These are phyloP conservation scores for Fregetta grallaria DNA, from an alignment of 2,113 vertebrate genomes.

Conservation along the genomic window DNA sequence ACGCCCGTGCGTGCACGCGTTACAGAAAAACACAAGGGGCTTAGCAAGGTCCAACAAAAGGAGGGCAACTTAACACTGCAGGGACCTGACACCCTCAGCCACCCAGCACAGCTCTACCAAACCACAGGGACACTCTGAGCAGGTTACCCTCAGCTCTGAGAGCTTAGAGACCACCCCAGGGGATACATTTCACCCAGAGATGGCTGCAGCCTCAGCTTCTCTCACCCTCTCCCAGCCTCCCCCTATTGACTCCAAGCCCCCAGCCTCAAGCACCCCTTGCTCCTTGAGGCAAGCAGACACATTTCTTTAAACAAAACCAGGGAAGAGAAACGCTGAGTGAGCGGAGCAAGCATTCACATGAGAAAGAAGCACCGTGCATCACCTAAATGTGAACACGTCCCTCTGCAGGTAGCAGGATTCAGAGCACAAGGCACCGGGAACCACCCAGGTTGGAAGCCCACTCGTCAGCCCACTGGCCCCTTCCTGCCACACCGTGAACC, in stretches of 20 bases:
- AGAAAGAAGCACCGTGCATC: background rate
- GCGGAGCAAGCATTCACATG: background rate
- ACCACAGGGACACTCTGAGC: background rate
- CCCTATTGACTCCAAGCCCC: background rate
- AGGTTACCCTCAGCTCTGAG: background rate
- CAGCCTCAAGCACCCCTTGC: background rate
- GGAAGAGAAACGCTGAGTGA: background rate
- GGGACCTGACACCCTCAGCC: background rate
- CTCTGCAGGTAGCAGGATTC: background rate
- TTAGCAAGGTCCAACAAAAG: background rate
- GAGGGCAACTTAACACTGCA: background rate
- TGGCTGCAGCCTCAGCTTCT: background rate
- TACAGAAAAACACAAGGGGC: background rate
- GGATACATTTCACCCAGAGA: background rate
- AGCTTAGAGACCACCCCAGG: background rate
- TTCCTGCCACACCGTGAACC: background rate
- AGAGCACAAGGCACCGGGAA: background rate
- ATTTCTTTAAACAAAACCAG: background rate
- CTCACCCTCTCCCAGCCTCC: background rate
- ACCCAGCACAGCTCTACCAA: background rate
- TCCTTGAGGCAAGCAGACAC: background rate
- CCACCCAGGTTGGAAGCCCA: background rate
- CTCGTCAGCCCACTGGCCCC: background rate
- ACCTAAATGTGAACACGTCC: background rate
- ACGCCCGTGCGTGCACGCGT: rapidly evolving